Evolutionary conservation across 2,113 vertebrate genomes (phyloP), one percentile per base, ranked within the genome.

Genomic region (Ibidorhyncha struthersii): DNA sequence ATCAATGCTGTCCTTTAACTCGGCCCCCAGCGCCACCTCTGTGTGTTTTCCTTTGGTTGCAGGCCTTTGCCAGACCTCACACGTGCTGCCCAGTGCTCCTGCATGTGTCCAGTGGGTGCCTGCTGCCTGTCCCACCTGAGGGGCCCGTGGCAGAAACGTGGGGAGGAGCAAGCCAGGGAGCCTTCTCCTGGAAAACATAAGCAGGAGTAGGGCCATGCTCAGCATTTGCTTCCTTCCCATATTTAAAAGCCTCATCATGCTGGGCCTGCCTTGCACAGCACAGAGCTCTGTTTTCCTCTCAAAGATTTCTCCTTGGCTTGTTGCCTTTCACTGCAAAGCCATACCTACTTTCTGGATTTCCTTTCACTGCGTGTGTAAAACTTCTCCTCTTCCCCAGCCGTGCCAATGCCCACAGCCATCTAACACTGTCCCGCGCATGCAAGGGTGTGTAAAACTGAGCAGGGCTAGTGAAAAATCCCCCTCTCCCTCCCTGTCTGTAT

Each of bases 21-120:
- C 1, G 1, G 6, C 13, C 26, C 23, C 30, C 53, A 81, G 30
- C 0, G 2, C 2, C 14, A 32, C 5, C 55, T 67, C 50, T 59
- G 9, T 49, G 50, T 23, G 14, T 34, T 91, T 84, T n/a, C 22
- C 26, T 78, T 74, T 0, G 2, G 43, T 2, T 27, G 26, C 17
- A 32, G 20, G 26, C 59, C 29, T 65, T 86, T 56, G 20, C 30
- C 53, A 1, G 4, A 30, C 6, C 0, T 2, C 18, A 43, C 34
- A 29, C 30, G 14, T 0, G 5, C 20, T 83, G 62, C 32, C 27
- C 20, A 58, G 58, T 11, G 7, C 16, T 62, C 38, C 65, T 72
- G 8, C 23, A 12, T 4, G 32, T 38, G 14, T 12, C 29, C 7
- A 1, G 41, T 6, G 55, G 8, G 12, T 77, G 58, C 8, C 38